phyloP scores from a whole-genome alignment of 1,140 invertebrate genomes.

The Odontomachus brunneus region DNA sequence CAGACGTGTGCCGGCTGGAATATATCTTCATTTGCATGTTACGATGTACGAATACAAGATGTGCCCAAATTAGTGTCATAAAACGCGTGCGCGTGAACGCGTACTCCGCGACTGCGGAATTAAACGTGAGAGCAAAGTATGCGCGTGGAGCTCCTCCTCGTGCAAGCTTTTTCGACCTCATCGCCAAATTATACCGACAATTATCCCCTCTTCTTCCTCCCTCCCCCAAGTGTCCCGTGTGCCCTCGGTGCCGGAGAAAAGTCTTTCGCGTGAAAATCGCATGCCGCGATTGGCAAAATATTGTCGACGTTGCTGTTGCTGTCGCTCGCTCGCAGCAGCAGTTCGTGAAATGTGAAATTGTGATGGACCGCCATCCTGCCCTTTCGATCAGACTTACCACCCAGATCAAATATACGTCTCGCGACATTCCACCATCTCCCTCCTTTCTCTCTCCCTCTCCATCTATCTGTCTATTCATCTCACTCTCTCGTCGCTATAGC shows the following conservation, averaged over 20 bases:
- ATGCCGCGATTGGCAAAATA: constrained; percentile 26
- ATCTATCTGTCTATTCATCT: neutral
- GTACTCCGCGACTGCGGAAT: neutral
- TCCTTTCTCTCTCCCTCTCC: too few species aligned
- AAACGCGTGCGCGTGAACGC: too few species aligned
- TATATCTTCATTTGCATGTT: constrained; percentile 11
- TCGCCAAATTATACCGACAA: neutral
- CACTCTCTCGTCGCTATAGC: neutral
- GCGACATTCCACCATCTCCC: constrained; percentile 42
- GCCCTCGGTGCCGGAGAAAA: neutral
- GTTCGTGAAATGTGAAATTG: constrained; percentile 59
- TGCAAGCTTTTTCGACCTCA: too few species aligned
- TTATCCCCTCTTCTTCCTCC: neutral
- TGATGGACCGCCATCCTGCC: constrained; percentile 54
- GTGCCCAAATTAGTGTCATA: neutral
- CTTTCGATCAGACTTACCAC: constrained; percentile 57
- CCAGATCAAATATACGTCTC: constrained; percentile 57
- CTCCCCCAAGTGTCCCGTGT: constrained; percentile 31
- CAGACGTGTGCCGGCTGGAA: neutral
- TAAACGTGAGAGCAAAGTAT: neutral
- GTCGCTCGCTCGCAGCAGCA: constrained; percentile 7
- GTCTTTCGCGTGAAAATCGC: neutral
- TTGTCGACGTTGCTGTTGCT: neutral
- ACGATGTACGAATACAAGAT: constrained; percentile 9
- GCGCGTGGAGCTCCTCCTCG: neutral